These are phyloP conservation scores for Chlorospingus semifuscus DNA, from an alignment of 2,797 vertebrate species.

Conservation along the genomic window DNA sequence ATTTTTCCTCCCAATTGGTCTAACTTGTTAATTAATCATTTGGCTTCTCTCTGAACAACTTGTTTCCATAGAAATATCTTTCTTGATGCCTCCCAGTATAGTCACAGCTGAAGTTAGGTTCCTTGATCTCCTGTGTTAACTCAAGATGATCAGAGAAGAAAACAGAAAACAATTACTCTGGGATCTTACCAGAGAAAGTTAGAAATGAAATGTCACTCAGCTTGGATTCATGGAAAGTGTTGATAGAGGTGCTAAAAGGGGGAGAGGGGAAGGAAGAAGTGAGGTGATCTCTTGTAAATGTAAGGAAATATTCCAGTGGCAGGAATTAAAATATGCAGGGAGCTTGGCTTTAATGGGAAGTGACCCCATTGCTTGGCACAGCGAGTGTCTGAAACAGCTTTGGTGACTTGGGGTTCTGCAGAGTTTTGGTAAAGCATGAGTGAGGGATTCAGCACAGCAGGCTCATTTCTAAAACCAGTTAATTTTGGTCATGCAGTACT, in stretches of 20 bases:
- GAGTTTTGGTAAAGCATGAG: neutral
- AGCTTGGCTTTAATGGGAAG: neutral
- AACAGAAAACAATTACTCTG: neutral
- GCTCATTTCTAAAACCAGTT: neutral
- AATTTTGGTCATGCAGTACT: neutral
- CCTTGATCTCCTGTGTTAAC: neutral
- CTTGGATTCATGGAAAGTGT: neutral
- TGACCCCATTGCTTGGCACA: slow-evolving; percentile 8
- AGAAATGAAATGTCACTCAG: neutral
- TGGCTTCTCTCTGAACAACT: neutral
- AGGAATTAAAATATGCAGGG: slow-evolving; percentile 22
- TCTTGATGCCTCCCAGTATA: neutral
- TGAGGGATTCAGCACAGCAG: neutral
- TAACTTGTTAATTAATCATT: neutral
- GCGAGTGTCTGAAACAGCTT: neutral
- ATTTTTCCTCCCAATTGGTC: neutral
- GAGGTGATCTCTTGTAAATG: neutral
- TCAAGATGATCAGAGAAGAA: neutral
- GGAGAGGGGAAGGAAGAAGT: neutral
- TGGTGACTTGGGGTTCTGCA: neutral
- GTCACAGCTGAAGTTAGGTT: neutral
- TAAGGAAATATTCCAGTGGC: slow-evolving; percentile 37
- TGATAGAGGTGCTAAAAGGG: neutral
- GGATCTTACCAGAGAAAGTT: neutral
- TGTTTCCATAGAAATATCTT: slow-evolving; percentile 5